Evolutionary conservation across 2,113 vertebrate genomes (phyloP), one percentile per base, ranked within the genome.

Genomic region (Chinchilla lanigera): DNA sequence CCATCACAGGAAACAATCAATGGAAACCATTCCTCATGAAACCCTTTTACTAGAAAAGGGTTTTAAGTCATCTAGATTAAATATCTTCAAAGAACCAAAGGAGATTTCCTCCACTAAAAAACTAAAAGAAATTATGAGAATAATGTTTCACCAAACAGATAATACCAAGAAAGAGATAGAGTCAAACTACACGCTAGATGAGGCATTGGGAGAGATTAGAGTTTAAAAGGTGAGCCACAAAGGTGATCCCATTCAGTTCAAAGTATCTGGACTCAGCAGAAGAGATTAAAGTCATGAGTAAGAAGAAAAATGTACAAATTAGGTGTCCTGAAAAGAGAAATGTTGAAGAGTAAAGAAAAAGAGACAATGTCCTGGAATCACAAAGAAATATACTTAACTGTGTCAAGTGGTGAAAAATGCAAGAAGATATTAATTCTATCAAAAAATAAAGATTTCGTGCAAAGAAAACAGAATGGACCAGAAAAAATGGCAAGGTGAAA

Each of bases 401-500:
- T 73, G 30, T 77, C 14, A 75, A 33, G 13, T 75, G 38, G 38
- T 75, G 67, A 65, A 87, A 83, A 83, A 65, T 56, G 54, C 54
- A 92, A 83, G 22, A 82, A 65, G 85, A 89, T 56, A 54, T 58
- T 41, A 95, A 50, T 58, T 89, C 58, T 93, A 65, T 56, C n/a
- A 22, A 77, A 88, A 83, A 88, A 47, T 87, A 0, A 8, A 38
- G 87, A 88, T 28, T 83, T 9, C 47, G 58, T 33, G 33, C 54
- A 81, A 35, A 63, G n/a, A 47, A 82, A 73, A 54, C 35, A 87
- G 7, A 92, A 54, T 61, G 58, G 50, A 65, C 33, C 92, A 35
- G 71, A 89, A 83, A 83, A 58, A 94, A 65, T n/a, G 54, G 14
- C 47, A 63, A 95, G 44, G 67, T 61, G 44, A 91, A 81, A 95